These are phyloP conservation scores for Phallusia fumigata DNA, from an alignment of 23 tunicate genomes.

Conservation along the genomic window DNA sequence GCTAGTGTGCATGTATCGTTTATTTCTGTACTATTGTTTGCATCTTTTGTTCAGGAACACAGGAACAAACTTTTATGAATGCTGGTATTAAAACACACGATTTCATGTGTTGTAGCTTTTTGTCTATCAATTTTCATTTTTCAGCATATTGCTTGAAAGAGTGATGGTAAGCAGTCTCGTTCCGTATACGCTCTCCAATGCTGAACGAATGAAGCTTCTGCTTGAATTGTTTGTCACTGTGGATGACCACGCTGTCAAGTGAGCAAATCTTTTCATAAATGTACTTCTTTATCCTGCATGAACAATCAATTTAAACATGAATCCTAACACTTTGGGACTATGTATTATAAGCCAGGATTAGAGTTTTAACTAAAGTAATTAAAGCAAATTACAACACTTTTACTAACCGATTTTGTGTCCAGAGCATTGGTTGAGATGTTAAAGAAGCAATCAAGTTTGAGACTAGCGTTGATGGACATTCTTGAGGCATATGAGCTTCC, in stretches of 20 bases:
- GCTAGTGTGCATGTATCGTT: too few species aligned
- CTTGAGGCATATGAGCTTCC: constrained; percentile 42
- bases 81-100: too few species aligned
- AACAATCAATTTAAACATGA: too few species aligned
- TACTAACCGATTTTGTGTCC: neutral
- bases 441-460: constrained; percentile 55
- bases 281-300: too few species aligned
- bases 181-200: constrained; percentile 57
- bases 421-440: constrained; percentile 81
- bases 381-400: too few species aligned
- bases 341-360: too few species aligned
- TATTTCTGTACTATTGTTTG: too few species aligned
- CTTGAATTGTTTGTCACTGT: constrained; percentile 73
- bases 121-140: neutral
- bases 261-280: neutral
- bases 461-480: constrained; percentile 50
- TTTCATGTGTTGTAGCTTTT: too few species aligned
- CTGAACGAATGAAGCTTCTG: constrained; percentile 65
- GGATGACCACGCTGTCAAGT: constrained; percentile 71
- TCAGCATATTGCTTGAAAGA: constrained; percentile 66
- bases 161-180: constrained; percentile 79
- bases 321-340: too few species aligned
- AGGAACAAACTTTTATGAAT: too few species aligned
- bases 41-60: too few species aligned
- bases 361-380: too few species aligned